Conservation (phyloP, 1,140 invertebrate genomes). For the Lysiphlebus fabarum region DNA sequence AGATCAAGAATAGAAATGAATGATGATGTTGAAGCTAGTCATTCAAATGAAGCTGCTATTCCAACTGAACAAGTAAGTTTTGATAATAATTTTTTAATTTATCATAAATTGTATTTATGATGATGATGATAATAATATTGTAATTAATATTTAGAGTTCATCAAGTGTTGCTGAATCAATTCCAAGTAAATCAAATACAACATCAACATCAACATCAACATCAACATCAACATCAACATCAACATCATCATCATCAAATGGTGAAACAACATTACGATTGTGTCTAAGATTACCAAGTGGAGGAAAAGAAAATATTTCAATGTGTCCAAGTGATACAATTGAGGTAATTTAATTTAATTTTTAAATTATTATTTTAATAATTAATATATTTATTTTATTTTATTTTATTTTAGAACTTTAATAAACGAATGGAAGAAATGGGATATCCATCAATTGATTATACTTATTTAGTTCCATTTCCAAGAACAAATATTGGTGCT, state of each 20-base stretch:
- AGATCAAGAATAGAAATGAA: conserved; percentile 44
- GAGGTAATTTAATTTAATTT: conserved; percentile 34
- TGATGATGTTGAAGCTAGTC: conserved; percentile 31
- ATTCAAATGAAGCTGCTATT: conserved; percentile 17
- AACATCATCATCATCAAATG: conserved; percentile 26
- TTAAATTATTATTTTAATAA: conserved; percentile 4
- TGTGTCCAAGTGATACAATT: conserved; percentile 44
- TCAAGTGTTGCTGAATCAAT: too few relatives aligned
- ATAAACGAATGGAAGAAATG: conserved; percentile 49
- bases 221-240: conserved; percentile 14
- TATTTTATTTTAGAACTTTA: conserved; percentile 39
- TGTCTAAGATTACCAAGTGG: conserved; percentile 51
- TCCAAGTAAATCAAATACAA: too few relatives aligned
- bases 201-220: neutral
- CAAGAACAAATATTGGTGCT: conserved; percentile 48
- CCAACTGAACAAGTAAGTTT: conserved; percentile 13
- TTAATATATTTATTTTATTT: conserved; percentile 2
- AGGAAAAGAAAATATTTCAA: conserved; percentile 46
- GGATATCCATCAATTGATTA: conserved; percentile 45
- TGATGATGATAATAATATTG: too few relatives aligned
- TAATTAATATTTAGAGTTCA: conserved; percentile 10
- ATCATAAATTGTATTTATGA: too few relatives aligned
- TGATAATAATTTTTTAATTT: conserved; percentile 6
- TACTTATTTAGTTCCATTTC: conserved; percentile 49
- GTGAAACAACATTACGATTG: conserved; percentile 43